Base-by-base conservation (phyloP, 2,113 vertebrate species). In the Brienomyrus longianalis region DNA sequence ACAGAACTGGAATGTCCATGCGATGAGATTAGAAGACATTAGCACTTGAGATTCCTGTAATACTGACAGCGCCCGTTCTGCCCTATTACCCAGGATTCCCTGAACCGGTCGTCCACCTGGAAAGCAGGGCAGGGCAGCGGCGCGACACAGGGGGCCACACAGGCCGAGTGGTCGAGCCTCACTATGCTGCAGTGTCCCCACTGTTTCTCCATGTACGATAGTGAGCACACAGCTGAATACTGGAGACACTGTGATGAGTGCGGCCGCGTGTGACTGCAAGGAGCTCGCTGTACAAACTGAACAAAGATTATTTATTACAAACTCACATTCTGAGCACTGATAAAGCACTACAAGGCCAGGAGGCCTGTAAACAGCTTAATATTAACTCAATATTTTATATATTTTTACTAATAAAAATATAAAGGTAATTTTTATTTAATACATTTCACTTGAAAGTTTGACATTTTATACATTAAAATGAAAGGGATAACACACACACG, bases 141-240 rank as follows among this genome's bases (percentile, higher is more conserved):
- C 4, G 17, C 94, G 1, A 91, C 93, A 0, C 77, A 92, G 39
- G 93, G 0, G 0, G 90, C 95, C 15, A 90, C 9, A 2, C 91
- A 94, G 84, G 90, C 52, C 0, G 92, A 95, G 8, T 84, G 19
- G 45, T 92, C 92, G 7, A 95, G 93, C 0, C 93, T 95, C 87
- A 96, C 96, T 0, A 96, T 97, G 83, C 94, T 99, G 0, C 96
- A 97, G 94, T 99, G 98, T 80, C 98, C 98, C 0, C 95, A 94
- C 0, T 99, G 98, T 90, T 93, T 96, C 87, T 94, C 91, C 90
- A 93, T 92, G 52, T 98, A 97, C 90, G 91, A 92, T 0, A 97
- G 98, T 5, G 94, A 94, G 50, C 95, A 96, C 5, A 89, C 95
- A 0, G 94, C 94, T 1, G 97, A 96, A 92, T 98, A 97, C 92